These are phyloP conservation scores for Thryonomys swinderianus DNA, from an alignment of 2,113 vertebrate genomes.

Conservation along the genomic window DNA sequence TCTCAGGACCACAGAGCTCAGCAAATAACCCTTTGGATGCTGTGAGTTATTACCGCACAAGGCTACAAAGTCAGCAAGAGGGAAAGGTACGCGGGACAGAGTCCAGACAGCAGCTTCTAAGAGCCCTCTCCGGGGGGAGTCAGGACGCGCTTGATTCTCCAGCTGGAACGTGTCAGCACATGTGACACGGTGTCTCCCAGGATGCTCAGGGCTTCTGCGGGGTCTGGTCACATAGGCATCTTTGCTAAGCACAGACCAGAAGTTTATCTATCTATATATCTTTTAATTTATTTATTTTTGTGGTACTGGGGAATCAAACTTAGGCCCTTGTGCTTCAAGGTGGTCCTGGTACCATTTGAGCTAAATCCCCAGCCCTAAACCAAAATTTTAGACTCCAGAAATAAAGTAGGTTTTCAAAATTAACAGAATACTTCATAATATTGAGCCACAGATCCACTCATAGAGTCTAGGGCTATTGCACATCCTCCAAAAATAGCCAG, in stretches of 20 bases:
- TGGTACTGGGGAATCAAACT: no score
- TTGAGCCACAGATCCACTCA: background rate
- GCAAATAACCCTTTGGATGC: background rate
- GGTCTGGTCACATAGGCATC: background rate
- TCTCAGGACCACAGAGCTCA: background rate
- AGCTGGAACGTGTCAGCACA: background rate
- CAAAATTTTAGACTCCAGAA: background rate
- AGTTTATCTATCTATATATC: no score
- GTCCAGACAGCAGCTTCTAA: background rate
- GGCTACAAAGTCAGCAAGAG: conserved; percentile 34
- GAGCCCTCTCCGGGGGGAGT: background rate
- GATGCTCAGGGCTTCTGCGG: background rate
- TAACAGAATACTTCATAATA: background rate
- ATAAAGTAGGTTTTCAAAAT: background rate
- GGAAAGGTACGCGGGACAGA: background rate
- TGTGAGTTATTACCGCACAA: background rate
- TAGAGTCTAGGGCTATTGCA: background rate
- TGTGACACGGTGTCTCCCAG: background rate
- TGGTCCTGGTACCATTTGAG: no score
- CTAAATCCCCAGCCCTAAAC: background rate
- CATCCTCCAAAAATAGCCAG: background rate
- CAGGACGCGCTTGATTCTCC: background rate
- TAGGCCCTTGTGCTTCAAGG: no score
- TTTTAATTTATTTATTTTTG: no score
- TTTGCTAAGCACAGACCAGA: background rate